phyloP scores from a whole-genome alignment of 2,113 vertebrate genomes.

The Chaetops frenatus region DNA sequence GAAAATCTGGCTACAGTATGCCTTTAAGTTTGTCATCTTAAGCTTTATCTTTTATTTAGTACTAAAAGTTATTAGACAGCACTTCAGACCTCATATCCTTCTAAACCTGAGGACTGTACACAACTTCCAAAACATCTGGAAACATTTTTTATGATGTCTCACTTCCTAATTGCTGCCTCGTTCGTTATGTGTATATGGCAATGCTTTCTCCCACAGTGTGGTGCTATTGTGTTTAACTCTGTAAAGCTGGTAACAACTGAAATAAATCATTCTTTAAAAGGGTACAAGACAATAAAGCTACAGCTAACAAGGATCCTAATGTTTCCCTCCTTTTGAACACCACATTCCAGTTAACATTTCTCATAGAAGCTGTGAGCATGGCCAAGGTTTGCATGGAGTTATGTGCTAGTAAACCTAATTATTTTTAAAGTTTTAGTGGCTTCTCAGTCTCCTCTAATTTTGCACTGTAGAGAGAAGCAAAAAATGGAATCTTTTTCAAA shows the following conservation, averaged over 20 bases:
- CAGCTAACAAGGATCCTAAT: not conserved
- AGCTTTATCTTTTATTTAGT: not conserved
- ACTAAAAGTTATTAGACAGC: not conserved
- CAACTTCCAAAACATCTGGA: not conserved
- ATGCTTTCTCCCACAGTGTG: constrained; percentile 7
- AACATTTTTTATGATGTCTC: not conserved
- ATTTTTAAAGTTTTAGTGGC: not conserved
- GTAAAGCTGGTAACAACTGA: not conserved
- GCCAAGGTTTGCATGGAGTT: not conserved
- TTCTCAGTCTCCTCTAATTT: not conserved
- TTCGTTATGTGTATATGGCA: not conserved
- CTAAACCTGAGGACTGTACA: not conserved
- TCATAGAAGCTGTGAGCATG: not conserved
- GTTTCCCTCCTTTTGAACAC: not conserved
- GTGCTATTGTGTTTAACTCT: constrained; percentile 48
- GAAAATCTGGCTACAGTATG: not conserved
- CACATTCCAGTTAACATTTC: not conserved
- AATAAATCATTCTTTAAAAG: not conserved
- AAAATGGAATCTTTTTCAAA: not conserved
- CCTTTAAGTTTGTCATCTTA: not conserved
- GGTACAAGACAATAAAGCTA: not conserved
- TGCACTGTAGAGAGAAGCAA: not conserved
- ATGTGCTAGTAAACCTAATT: not conserved
- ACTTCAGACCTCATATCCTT: not conserved
- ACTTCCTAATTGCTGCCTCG: not conserved